Evolutionary conservation across 2,797 vertebrate genomes (phyloP).

Genomic region (Mus spretus): DNA sequence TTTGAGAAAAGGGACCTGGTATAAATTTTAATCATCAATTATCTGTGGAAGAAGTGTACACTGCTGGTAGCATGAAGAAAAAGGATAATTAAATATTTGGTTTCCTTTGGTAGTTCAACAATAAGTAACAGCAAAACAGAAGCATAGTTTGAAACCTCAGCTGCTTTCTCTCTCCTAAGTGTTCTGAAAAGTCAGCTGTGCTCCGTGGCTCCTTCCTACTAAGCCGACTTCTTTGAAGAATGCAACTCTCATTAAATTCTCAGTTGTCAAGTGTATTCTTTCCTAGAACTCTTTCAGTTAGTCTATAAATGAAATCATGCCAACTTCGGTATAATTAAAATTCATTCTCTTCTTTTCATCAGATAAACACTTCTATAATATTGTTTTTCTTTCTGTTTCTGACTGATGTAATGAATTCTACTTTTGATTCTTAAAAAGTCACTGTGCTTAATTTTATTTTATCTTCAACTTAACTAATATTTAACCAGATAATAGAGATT

Average conservation of each 20-base stretch:
- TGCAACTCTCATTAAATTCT: not conserved
- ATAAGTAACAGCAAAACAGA: not conserved
- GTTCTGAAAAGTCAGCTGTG: not conserved
- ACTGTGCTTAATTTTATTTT: not conserved
- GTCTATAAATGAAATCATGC: not conserved
- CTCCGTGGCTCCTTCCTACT: not conserved
- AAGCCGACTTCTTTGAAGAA: not conserved
- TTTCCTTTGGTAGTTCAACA: not conserved
- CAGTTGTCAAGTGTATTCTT: not conserved
- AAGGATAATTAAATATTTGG: not conserved
- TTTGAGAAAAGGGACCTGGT: not conserved
- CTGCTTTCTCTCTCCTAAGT: not conserved
- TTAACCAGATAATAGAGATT: not conserved
- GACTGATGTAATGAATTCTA: not conserved
- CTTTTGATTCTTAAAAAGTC: not conserved
- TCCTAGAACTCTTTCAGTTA: not conserved
- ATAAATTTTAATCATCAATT: not conserved
- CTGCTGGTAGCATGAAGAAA: not conserved
- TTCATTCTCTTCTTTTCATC: not conserved
- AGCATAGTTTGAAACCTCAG: not conserved
- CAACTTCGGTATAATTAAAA: not conserved
- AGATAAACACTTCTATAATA: not conserved
- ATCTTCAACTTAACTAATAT: not conserved
- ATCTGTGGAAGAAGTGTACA: not conserved
- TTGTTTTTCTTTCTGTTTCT: not conserved